Evolutionary conservation across 2,113 vertebrate genomes (phyloP).

Genomic region (Hassar affinis): DNA sequence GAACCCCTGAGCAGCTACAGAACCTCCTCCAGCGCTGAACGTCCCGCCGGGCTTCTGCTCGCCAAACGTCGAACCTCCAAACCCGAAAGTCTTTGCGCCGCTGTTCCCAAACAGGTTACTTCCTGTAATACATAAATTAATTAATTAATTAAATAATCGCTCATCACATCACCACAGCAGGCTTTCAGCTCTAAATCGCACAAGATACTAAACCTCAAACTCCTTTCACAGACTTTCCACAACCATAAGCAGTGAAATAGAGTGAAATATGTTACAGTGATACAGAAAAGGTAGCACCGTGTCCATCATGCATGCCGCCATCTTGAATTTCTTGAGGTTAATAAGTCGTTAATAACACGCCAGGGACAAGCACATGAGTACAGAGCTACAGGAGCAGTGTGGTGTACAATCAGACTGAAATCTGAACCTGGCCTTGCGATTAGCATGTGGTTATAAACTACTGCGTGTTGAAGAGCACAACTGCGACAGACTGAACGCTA

Average conservation of each 20-base stretch:
- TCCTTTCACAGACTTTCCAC: no score
- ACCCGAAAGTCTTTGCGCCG: constrained; percentile 85
- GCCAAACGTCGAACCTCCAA: constrained; percentile 78
- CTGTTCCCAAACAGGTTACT: constrained; percentile 86
- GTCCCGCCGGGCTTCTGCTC: constrained; percentile 89
- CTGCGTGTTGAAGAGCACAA: not conserved
- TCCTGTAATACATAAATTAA: no score
- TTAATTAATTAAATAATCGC: no score
- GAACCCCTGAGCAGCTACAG: constrained; percentile 91
- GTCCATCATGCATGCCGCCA: no score
- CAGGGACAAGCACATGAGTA: not conserved
- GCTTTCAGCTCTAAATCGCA: not conserved
- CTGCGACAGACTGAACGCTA: not conserved
- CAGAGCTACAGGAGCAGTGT: not conserved
- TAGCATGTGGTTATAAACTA: not conserved
- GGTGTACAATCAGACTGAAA: not conserved
- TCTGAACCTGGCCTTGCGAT: not conserved
- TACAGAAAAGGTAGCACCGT: no score
- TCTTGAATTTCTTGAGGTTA: no score
- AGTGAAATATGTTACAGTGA: no score
- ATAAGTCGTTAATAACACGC: no score
- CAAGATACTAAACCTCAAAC: no score
- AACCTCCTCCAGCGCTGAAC: constrained; percentile 85
- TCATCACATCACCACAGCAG: not conserved
- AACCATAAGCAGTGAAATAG: no score